These are phyloP conservation scores for Cosmia pyralina DNA, from an alignment of 2,888 invertebrate species.

Conservation along the genomic window DNA sequence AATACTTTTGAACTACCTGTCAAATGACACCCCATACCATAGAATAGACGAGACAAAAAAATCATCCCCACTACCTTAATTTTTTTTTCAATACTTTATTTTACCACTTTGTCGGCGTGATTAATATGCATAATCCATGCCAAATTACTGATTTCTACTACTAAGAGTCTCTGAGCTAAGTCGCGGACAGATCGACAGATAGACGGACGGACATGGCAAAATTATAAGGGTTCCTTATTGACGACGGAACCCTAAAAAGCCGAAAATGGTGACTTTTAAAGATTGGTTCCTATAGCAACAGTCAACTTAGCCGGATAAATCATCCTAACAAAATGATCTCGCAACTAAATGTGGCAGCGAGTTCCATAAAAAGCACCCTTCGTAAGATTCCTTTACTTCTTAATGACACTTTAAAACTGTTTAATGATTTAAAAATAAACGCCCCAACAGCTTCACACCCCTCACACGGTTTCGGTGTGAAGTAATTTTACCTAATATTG, in stretches of 20 bases:
- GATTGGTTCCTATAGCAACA: too few species aligned
- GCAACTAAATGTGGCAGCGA: background rate
- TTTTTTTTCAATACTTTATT: background rate
- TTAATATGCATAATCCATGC: too few species aligned
- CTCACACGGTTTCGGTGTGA: too few species aligned
- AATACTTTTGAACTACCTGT: background rate
- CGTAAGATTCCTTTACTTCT: background rate
- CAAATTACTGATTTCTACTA: too few species aligned
- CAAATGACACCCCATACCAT: too few species aligned
- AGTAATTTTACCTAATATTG: too few species aligned
- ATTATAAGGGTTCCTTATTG: background rate
- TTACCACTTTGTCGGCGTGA: background rate
- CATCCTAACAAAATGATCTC: background rate
- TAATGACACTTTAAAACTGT: conserved; percentile 19
- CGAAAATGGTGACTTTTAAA: background rate
- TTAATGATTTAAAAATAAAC: conserved; percentile 34
- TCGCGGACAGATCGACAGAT: background rate
- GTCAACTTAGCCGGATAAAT: background rate
- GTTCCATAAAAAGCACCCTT: background rate
- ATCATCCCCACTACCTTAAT: too few species aligned
- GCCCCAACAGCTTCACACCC: conserved; percentile 11
- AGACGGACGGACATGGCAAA: background rate
- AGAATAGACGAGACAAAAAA: too few species aligned
- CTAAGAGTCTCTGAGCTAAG: too few species aligned
- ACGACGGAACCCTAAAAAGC: background rate